A percentile compares a stretch with the other conserved stretches of the same genome.
These are phyloP conservation scores for Phacellophora camtschatica DNA, from an alignment of 30 jellyfish, hydroid and myxozoan species.

Conservation along the genomic window DNA sequence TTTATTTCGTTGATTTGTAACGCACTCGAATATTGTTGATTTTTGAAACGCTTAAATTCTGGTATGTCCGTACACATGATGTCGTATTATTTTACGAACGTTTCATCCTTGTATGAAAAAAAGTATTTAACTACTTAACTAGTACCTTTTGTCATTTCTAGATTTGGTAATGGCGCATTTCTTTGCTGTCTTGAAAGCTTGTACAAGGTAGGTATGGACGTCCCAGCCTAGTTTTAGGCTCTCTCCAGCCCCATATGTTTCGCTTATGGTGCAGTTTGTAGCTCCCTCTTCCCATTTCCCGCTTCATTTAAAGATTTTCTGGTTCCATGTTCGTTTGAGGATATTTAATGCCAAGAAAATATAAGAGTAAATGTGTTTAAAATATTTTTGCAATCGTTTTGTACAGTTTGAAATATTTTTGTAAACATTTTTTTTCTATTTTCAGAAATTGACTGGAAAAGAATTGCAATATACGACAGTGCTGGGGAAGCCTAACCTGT, in stretches of 20 bases:
- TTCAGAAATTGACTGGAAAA: slow-evolving; percentile 77
- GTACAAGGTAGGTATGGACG: slow-evolving; percentile 46
- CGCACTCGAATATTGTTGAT: too few species aligned
- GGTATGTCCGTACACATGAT: too few species aligned
- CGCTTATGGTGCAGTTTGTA: too few species aligned
- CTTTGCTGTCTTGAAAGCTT: slow-evolving; percentile 83
- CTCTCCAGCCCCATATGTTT: not conserved
- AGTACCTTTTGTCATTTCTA: too few species aligned
- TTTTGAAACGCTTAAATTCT: too few species aligned
- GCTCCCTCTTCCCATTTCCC: too few species aligned
- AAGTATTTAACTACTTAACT: too few species aligned
- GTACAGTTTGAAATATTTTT: not conserved
- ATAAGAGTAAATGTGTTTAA: not conserved
- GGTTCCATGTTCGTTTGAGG: not conserved
- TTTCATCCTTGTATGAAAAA: too few species aligned
- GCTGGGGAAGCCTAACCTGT: slow-evolving; percentile 89
- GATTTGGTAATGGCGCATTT: slow-evolving; percentile 97
- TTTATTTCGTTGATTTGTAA: too few species aligned
- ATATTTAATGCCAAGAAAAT: too few species aligned
- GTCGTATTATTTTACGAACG: too few species aligned
- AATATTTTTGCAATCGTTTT: not conserved
- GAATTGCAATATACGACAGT: slow-evolving; percentile 71
- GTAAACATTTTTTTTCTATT: not conserved
- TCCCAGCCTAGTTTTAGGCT: not conserved
- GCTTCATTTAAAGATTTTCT: not conserved